Base-by-base conservation (phyloP, 1,140 invertebrate genomes). In the Mercenaria mercenaria region DNA sequence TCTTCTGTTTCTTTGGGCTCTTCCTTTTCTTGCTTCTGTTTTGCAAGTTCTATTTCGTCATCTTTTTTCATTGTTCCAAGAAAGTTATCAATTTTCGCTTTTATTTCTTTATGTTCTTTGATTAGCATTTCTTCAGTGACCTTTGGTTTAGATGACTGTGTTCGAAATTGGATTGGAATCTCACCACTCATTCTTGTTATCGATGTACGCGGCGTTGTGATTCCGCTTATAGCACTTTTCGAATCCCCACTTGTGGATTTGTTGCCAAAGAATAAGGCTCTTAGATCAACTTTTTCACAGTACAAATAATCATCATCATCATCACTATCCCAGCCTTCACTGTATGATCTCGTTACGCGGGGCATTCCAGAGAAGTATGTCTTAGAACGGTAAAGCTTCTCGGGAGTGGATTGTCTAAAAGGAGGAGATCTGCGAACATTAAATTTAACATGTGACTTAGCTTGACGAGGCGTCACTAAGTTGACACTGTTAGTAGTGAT, bases 81-180 rank as follows among this genome's bases (percentile, higher is more conserved):
- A 81, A 95, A 94, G 37, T 64, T 92, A 72, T 92, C 76, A 41
- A 94, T 91, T 85, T 93, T 94, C 23, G 85, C 74, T 64, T 92
- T 88, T 41, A 94, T 90, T 20, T 86, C 43, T 29, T 92, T 89
- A 13, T 84, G 82, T 84, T 94, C 93, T 47, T 90, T 47, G 32
- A 86, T 77, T 50, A 94, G 43, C 81, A 89, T 90, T 81, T 94
- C 93, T 80, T 91, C 92, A 4, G 92, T 94, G 15, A 92, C 74
- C 67, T 89, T 86, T 67, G 77, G 87, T 43, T 56, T 61, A 56
- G 80, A 23, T 56, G 69, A 64, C 59, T 41, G 84, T 23, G 34
- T 23, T 37, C 67, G 52, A 50, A 43, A 37, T 8, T 77, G 67
- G 18, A 29, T 20, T 23, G 86, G 61, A 47, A 74, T 41, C 6